Evolutionary conservation across 2,113 vertebrate genomes (phyloP), one percentile per base, ranked within the genome.

Genomic region (Megatriorchis doriae): DNA sequence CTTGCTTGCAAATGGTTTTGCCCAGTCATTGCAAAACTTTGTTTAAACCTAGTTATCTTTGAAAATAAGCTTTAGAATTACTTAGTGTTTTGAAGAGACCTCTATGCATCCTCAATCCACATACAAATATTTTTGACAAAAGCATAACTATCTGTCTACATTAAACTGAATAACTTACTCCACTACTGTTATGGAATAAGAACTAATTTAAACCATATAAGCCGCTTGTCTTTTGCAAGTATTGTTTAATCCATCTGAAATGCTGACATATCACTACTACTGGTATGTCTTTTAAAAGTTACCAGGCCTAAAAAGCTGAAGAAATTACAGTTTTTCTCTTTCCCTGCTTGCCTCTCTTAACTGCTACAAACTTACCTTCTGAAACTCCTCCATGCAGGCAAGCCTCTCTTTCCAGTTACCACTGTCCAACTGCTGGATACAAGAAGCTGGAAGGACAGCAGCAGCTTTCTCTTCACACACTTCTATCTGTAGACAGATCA

Each of bases 371-470:
- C 88, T 45, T 92, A 99, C 99, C 98, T 98, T 99, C 91, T 99
- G 99, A 96, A 99, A 99, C 71, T 99, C 99, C 91, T 99, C 99
- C 99, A 99, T 99, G 97, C 99, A 99, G 55, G 99, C 99, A 93
- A 99, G 98, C 62, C 99, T 98, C 97, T 99, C 99, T 95, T 99
- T 99, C 99, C 99, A 99, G 96, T 99, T 99, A 91, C 98, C 96
- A 6, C 99, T 99, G 94, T 99, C 99, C 75, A 99, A 70, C 92
- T 98, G 98, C 92, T 99, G 99, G 95, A 99, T 97, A 94, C 99
- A 99, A 63, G 99, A 97, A 48, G 98, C 97, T 71, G 99, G 99
- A 91, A 99, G 99, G 36, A 99, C 99, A 40, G 98, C 97, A 42
- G 98, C 99, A 66, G 99, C 99, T 94, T 98, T 99, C 72, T 99